Base-by-base conservation (phyloP, 1,140 invertebrate genomes). In the Daktulosphaira vitifoliae region DNA sequence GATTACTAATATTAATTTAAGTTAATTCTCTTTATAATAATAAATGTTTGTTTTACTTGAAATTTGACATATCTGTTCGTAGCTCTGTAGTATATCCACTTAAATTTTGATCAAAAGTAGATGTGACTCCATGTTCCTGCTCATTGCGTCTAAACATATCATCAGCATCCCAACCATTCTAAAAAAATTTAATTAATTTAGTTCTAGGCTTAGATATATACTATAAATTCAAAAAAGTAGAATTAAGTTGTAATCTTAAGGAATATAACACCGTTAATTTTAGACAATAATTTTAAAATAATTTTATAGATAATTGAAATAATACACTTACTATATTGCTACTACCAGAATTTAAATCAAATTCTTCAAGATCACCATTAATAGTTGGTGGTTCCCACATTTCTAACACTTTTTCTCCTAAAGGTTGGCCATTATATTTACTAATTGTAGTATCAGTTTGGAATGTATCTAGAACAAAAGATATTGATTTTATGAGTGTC, bases 71-170 rank as follows among this genome's bases (percentile, higher is more conserved):
- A 72, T 96, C 89, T 71, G 84, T 86, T 72, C 85, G 84, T 69
- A 94, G 74, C 54, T 82, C 85, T 66, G 90, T 81, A n/a, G 93
- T 96, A 71, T 96, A 96, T 23, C 88, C 88, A 16, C 81, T 78
- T 66, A 96, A 76, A 49, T 84, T 87, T 68, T 90, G 84, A 74
- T 92, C 89, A 75, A 90, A 96, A 6, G 87, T 89, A 66, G 89
- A 88, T 70, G 84, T 84, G 9, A 96, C 89, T 65, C 91, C 90
- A 75, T 93, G 95, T 59, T 87, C 76, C 77, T 89, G 84, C 75
- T 92, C 90, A 78, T 96, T 96, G 73, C 87, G 91, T 53, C 84
- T 79, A 76, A 96, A 96, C 93, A 96, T 96, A 68, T 96, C 92
- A 74, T 89, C 84, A 0, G 85, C 85, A 80, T 93, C 90, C 93